Base-by-base conservation (phyloP, 2,797 vertebrate species). In the Merluccius polli region DNA sequence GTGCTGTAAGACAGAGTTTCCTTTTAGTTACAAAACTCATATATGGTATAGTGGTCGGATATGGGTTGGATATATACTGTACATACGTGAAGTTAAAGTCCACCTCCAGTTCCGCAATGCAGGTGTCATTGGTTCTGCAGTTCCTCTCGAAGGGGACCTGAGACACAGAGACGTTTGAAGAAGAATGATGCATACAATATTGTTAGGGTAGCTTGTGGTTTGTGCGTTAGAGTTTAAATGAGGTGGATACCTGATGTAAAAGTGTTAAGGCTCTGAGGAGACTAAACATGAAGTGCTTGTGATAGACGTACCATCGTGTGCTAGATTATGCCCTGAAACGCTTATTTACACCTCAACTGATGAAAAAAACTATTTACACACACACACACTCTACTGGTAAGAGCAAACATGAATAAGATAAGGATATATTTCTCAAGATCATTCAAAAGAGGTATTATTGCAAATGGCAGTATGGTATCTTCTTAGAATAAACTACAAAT, bases 91-190 rank as follows among this genome's bases (percentile, higher is more conserved):
- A 79, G 3, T 81, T 75, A 76, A 94, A 92, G 18, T 83, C 78
- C 79, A 95, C 79, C 30, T 67, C 24, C 41, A 95, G 89, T 33
- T 95, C 81, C 0, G 95, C 92, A 1, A 94, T 80, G 59, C 95
- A 96, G 2, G 79, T 77, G 29, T 91, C 92, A 32, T 94, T 93
- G 9, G 84, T 83, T 12, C 84, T 84, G 1, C 95, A 96, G 16
- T 88, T 87, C 82, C 89, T 95, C 85, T 93, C 83, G 78, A 96
- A 95, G 63, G 93, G 90, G 79, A 95, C 84, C 95, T 96, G 84
- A 32, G 29, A 31, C 67, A 69, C 27, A 16, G 27, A 31, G 27
- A 69, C 12, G 5, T 27, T 29, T 30, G 48, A 3, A 52, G 48
- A 1, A n/a, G 5, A n/a, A 52, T 63, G 52, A 63, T 27, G 52